These are phyloP conservation scores for Corvus hawaiiensis DNA, from an alignment of 2,113 vertebrate species.

Conservation along the genomic window DNA sequence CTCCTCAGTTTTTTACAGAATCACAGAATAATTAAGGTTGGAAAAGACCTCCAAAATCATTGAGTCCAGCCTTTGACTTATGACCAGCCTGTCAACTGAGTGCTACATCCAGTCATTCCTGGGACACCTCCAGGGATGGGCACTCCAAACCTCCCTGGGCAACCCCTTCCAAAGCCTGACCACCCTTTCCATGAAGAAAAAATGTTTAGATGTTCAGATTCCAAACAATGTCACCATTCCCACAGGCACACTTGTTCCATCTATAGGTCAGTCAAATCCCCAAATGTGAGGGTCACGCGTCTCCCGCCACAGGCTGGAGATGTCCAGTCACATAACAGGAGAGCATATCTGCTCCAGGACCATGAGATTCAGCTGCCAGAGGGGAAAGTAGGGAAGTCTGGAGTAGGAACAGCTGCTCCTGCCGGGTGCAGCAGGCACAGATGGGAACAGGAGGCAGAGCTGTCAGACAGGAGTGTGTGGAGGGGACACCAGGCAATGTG, in stretches of 20 bases:
- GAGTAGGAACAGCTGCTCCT: not conserved
- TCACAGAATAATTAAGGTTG: not conserved
- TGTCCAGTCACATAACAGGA: not conserved
- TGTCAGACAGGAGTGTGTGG: fast-evolving
- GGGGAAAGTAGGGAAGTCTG: fast-evolving
- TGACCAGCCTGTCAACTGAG: not conserved
- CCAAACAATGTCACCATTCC: not conserved
- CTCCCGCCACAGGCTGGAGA: not conserved
- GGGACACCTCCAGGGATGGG: not conserved
- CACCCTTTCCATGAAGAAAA: not conserved
- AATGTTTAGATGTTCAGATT: not conserved
- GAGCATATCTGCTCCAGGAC: not conserved
- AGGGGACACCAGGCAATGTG: not conserved
- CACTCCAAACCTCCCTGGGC: not conserved
- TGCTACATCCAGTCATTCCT: not conserved
- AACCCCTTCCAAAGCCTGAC: fast-evolving
- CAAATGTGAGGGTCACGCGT: not conserved
- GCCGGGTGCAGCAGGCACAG: not conserved
- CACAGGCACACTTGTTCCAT: not conserved
- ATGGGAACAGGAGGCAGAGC: not conserved
- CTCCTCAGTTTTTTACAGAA: not conserved
- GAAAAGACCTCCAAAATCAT: not conserved
- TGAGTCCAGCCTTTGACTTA: not conserved
- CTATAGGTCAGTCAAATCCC: not conserved
- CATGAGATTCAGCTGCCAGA: not conserved